Percentiles rank a stretch among this genome's conserved stretches.
phyloP scores from a whole-genome alignment of 2,113 vertebrate genomes.

The Dolichotis patagonum region DNA sequence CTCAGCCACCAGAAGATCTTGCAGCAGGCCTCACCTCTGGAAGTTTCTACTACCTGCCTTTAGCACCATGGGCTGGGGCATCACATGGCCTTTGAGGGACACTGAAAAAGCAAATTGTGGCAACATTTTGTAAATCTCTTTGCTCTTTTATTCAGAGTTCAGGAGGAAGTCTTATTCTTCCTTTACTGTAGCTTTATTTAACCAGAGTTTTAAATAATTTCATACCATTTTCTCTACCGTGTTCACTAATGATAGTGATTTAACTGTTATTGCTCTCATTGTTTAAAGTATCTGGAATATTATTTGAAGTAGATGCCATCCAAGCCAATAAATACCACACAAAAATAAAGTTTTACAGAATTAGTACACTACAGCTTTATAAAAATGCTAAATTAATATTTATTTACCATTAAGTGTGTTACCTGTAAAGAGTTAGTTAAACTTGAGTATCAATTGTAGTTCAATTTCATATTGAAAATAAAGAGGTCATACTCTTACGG shows the following conservation, averaged over 20 bases:
- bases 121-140: neutral
- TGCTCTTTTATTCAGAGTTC: neutral
- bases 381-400: neutral
- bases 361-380: neutral
- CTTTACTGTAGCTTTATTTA: neutral
- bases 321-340: constrained; percentile 30
- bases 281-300: constrained; percentile 31
- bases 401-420: constrained; percentile 20
- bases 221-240: neutral
- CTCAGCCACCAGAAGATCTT: neutral
- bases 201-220: neutral
- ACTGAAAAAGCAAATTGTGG: neutral
- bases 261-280: neutral
- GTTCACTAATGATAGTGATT: neutral
- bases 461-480: neutral
- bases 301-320: neutral
- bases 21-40: neutral
- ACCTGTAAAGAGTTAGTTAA: neutral
- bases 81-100: neutral
- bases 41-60: neutral
- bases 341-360: neutral
- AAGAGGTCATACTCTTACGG: neutral
- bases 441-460: neutral
- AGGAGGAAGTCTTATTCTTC: neutral
- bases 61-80: too few relatives aligned